Percentiles rank a stretch among this genome's conserved stretches.
phyloP scores from a whole-genome alignment of 2,888 invertebrate species.

The Euzophera pinguis region DNA sequence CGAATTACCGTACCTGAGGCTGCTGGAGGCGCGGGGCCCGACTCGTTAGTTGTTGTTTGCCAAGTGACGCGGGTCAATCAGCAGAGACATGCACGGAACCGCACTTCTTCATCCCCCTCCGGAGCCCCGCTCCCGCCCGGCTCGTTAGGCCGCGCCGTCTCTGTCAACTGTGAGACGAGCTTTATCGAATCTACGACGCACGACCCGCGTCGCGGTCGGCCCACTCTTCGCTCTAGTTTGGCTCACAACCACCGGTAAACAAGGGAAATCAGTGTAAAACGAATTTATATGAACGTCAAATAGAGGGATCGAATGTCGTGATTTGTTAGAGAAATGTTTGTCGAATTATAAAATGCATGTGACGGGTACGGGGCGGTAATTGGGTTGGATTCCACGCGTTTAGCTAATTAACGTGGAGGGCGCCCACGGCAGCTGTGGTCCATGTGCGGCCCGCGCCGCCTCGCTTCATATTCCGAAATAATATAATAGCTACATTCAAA shows the following conservation, averaged over 20 bases:
- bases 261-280: slow-evolving; percentile 74
- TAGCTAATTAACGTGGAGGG: slow-evolving; percentile 59
- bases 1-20: slow-evolving; percentile 60
- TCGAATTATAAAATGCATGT: slow-evolving; percentile 15
- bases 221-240: slow-evolving; percentile 71
- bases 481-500: not conserved
- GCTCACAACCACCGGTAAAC: slow-evolving; percentile 73
- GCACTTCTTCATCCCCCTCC: slow-evolving; percentile 72
- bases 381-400: slow-evolving; percentile 61
- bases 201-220: slow-evolving; percentile 73
- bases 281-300: slow-evolving; percentile 64
- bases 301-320: slow-evolving; percentile 38
- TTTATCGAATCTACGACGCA: slow-evolving; percentile 80
- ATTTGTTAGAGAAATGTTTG: slow-evolving; percentile 8
- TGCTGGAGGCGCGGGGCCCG: slow-evolving; percentile 66
- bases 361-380: slow-evolving; percentile 39
- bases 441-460: slow-evolving; percentile 42
- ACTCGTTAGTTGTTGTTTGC: slow-evolving; percentile 80
- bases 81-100: slow-evolving; percentile 80
- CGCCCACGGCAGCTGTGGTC: slow-evolving; percentile 56
- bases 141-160: slow-evolving; percentile 76
- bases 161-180: slow-evolving; percentile 77
- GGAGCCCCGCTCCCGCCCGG: slow-evolving; percentile 43
- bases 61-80: slow-evolving; percentile 80
- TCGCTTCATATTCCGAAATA: not conserved